Evolutionary conservation across 2,797 vertebrate species (phyloP), one percentile per base, ranked within the genome.

Genomic region (Ptychadena robeensis): DNA sequence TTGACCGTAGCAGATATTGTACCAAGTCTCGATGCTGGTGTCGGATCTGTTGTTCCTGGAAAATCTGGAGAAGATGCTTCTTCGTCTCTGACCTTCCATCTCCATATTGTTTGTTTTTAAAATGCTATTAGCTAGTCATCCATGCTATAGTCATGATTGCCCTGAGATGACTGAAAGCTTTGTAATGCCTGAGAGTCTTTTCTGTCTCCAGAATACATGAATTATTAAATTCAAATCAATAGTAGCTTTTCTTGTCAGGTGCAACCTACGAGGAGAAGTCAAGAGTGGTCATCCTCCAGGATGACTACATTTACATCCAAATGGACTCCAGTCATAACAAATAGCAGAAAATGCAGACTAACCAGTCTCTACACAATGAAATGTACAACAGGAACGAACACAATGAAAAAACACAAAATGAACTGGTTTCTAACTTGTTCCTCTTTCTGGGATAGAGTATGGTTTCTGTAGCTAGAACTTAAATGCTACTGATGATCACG

Each of bases 191-290:
- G 18, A 75, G 65, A 67, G 40, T 53, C 66, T 40, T 74, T 81
- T 57, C 72, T 72, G 68, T 75, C 66, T 74, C 9, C n/a, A 44
- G 65, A 65, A 38, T 2, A 2, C 72, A 81, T 85, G 38, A 80
- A 85, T 80, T 80, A 85, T 85, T 85, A 68, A 85, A 80, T 31
- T 40, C 38, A 65, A 69, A 80, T 85, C 83, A 75, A 80, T 85
- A 80, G 18, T 40, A 64, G 15, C 32, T 70, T 57, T 76, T 57
- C 38, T 27, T 34, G 37, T n/a, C 72, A 85, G 78, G 82, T 76
- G 32, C n/a, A 61, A 68, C 18, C 31, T 44, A 69, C 32, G 38
- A 66, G 28, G 70, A 53, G 11, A 57, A 57, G 57, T 75, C 64
- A 63, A 73, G 35, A 80, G 22, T 69, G 70, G 59, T 18, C 53